Percentiles rank a stretch among this genome's conserved stretches.
Conservation (phyloP, 2,113 vertebrate genomes). For the Willisornis vidua region DNA sequence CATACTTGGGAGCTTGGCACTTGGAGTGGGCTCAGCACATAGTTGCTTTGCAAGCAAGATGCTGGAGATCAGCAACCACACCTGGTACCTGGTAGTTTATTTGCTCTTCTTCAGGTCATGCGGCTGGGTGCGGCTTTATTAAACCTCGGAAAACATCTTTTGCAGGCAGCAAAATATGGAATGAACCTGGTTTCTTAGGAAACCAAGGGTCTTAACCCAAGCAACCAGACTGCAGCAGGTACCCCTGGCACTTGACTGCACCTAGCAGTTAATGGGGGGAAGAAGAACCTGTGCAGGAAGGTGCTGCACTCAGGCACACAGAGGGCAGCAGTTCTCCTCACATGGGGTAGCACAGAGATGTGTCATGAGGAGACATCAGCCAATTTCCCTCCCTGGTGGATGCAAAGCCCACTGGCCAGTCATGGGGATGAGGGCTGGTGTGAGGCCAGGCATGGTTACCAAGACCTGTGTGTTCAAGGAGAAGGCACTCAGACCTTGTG, state of each 20-base stretch:
- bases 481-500: rapidly evolving
- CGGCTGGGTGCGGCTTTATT: background rate
- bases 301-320: background rate
- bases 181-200: background rate
- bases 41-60: background rate
- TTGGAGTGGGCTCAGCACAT: background rate
- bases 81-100: background rate
- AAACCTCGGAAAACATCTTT: background rate
- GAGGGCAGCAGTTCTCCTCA: background rate
- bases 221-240: background rate
- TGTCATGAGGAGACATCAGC: background rate
- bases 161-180: background rate
- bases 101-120: background rate
- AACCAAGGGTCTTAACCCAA: background rate
- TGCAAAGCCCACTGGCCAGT: background rate
- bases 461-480: background rate
- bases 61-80: background rate
- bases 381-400: background rate
- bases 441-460: rapidly evolving
- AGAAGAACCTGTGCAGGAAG: background rate
- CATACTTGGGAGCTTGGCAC: background rate
- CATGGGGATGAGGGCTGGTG: rapidly evolving
- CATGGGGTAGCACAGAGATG: background rate
- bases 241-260: rapidly evolving
- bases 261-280: background rate